Base-by-base conservation (phyloP, 2,113 vertebrate genomes). In the Willisornis vidua region DNA sequence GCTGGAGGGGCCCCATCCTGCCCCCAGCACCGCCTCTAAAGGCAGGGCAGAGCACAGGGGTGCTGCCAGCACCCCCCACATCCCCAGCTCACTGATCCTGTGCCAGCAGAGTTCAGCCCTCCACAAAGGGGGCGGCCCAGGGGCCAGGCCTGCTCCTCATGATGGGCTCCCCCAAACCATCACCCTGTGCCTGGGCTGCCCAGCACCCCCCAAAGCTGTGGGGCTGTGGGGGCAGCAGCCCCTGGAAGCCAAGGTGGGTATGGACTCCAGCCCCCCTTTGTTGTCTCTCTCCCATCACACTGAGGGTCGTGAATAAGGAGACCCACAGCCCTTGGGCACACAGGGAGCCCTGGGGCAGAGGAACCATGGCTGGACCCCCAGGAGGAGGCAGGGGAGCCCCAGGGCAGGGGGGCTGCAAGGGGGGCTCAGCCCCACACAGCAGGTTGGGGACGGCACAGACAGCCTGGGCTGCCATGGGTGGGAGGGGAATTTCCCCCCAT, bases 111-210 rank as follows among this genome's bases (percentile, higher is more conserved):
- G 43, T 22, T 35, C 8, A 6, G 14, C 19, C 19, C 28, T n/a
- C 3, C 18, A 41, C n/a, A 48, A 31, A 35, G n/a, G 39, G 39
- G 43, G 39, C 12, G 55, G 12, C 9, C 20, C 37, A 11, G 25
- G 51, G 31, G 17, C 16, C 76, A 23, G 52, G 66, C 14, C 58
- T 25, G 63, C 11, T 24, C 51, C 61, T 51, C 24, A 3, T 0
- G 1, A 7, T 0, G 23, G 24, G 39, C 10, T 43, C 35, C 58
- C n/a, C 43, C 1, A 2, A 5, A 4, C 37, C 66, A 16, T 8
- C 1, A 0, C 31, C 43, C 58, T 4, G 0, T 14, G 25, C 1
- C 6, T 20, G 14, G 0, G 3, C 20, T 17, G 31, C 35, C 39
- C 49, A 68, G 65, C n/a, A 17, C 10, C 25, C 25, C 39, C n/a